phyloP scores from a whole-genome alignment of 2,797 vertebrate species.

The Melanotaenia trifasciata region DNA sequence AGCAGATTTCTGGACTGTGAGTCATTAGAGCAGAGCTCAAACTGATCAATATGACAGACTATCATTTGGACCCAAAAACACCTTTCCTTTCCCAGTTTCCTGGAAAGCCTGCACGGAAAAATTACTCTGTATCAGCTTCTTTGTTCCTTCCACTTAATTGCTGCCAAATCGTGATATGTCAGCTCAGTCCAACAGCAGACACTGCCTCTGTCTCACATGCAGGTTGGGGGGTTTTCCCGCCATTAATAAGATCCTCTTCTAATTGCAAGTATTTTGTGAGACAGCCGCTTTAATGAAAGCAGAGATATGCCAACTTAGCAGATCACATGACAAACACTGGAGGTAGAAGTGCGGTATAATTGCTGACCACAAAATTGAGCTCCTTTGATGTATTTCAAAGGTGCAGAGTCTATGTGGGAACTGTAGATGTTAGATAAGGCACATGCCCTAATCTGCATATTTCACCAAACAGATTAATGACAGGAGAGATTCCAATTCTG shows the following conservation, averaged over 20 bases:
- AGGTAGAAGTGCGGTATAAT: slow-evolving; percentile 51
- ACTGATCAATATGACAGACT: slow-evolving; percentile 48
- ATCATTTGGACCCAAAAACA: slow-evolving; percentile 58
- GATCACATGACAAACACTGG: slow-evolving; percentile 53
- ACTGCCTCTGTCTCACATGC: slow-evolving; percentile 43
- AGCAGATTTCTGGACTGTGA: slow-evolving; percentile 34
- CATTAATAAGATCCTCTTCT: slow-evolving; percentile 56
- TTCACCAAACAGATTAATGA: slow-evolving; percentile 50
- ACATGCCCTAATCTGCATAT: slow-evolving; percentile 55
- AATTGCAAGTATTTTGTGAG: slow-evolving; percentile 60
- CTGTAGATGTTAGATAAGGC: slow-evolving; percentile 36
- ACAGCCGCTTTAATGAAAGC: slow-evolving; percentile 59
- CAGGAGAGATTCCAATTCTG: slow-evolving; percentile 48
- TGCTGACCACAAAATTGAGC: slow-evolving; percentile 39
- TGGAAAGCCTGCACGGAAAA: slow-evolving; percentile 50
- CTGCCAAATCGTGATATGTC: slow-evolving; percentile 56
- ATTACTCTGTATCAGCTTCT: slow-evolving; percentile 62
- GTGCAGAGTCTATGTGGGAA: slow-evolving; percentile 37
- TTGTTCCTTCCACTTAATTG: slow-evolving; percentile 72
- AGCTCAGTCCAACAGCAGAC: slow-evolving; percentile 42
- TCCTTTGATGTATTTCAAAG: slow-evolving; percentile 47
- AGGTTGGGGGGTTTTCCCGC: slow-evolving; percentile 48
- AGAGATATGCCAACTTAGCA: slow-evolving; percentile 41
- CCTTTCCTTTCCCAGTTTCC: slow-evolving; percentile 59
- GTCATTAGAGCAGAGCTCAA: slow-evolving; percentile 32